Evolutionary conservation across 2,888 invertebrate species (phyloP).

Genomic region (Pristionchus fissidentatus): DNA sequence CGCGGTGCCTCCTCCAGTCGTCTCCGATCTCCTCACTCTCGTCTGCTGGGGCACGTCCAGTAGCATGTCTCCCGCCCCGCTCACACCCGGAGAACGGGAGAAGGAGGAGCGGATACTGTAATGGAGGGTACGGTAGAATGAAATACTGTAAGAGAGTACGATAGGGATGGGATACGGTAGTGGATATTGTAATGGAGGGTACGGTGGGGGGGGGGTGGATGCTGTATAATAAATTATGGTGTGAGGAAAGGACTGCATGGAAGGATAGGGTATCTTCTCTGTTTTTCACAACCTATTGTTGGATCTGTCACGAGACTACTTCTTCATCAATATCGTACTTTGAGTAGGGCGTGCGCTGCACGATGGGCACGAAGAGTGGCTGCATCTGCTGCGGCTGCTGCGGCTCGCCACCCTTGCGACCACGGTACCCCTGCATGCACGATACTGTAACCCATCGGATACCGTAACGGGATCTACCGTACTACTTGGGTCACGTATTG

Average conservation of each 20-base stretch:
- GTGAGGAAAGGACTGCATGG: too few relatives aligned
- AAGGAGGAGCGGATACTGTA: neutral
- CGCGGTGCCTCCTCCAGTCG: conserved; percentile 2
- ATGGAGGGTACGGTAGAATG: neutral
- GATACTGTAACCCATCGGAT: neutral
- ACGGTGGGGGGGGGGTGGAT: too few relatives aligned
- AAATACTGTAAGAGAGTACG: neutral
- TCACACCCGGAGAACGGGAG: neutral
- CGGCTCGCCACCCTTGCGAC: conserved; percentile 18
- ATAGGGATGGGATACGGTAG: neutral
- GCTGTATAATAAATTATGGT: too few relatives aligned
- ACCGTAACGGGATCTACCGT: too few relatives aligned
- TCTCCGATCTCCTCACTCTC: conserved; percentile 27
- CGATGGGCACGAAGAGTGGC: neutral
- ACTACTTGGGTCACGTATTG: too few relatives aligned
- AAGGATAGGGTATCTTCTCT: too few relatives aligned
- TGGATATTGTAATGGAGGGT: neutral
- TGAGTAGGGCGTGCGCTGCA: neutral
- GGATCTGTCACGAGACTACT: too few relatives aligned
- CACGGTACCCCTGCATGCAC: neutral
- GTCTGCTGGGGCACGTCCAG: neutral
- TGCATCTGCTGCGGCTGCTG: conserved; percentile 18
- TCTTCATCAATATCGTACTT: neutral
- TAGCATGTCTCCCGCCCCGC: neutral
- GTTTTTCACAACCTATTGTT: too few relatives aligned